phyloP scores from a whole-genome alignment of 92 coral and sea anemone species.

The Ricordea florida region DNA sequence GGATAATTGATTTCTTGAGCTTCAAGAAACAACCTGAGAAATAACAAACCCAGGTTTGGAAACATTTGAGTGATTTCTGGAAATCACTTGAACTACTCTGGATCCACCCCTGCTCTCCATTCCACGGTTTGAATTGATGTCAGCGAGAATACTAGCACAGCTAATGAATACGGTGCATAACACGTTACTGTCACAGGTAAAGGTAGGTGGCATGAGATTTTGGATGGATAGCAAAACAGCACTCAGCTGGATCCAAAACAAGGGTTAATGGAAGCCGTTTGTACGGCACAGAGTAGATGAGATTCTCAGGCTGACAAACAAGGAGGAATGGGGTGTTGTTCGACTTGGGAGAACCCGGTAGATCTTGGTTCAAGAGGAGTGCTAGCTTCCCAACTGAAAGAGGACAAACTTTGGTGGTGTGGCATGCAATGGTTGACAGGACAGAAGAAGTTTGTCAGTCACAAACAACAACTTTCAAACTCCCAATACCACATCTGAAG shows the following conservation, averaged over 20 bases:
- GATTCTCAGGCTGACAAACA: constrained; percentile 16
- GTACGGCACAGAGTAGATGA: constrained; percentile 22
- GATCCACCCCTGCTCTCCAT: too few relatives aligned
- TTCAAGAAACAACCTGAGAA: too few relatives aligned
- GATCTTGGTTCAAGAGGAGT: constrained; percentile 18
- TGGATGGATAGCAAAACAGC: constrained; percentile 45
- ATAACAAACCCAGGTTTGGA: too few relatives aligned
- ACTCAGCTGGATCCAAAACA: too few relatives aligned
- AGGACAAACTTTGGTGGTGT: constrained; percentile 22
- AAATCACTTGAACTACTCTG: too few relatives aligned
- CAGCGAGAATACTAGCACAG: too few relatives aligned
- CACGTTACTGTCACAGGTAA: too few relatives aligned
- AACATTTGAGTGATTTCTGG: too few relatives aligned
- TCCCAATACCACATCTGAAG: neutral
- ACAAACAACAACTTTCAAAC: neutral
- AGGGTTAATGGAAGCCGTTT: too few relatives aligned
- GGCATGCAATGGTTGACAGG: constrained; percentile 12
- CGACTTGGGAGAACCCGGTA: constrained; percentile 1
- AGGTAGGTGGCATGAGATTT: neutral
- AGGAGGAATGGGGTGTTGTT: constrained; percentile 23
- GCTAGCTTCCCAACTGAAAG: constrained; percentile 3
- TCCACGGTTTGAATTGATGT: too few relatives aligned
- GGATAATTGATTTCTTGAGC: too few relatives aligned
- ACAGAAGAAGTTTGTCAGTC: neutral
- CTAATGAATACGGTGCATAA: neutral